Evolutionary conservation across 2,888 invertebrate genomes (phyloP), one percentile per base, ranked within the genome.

Genomic region (Volucella inanis): DNA sequence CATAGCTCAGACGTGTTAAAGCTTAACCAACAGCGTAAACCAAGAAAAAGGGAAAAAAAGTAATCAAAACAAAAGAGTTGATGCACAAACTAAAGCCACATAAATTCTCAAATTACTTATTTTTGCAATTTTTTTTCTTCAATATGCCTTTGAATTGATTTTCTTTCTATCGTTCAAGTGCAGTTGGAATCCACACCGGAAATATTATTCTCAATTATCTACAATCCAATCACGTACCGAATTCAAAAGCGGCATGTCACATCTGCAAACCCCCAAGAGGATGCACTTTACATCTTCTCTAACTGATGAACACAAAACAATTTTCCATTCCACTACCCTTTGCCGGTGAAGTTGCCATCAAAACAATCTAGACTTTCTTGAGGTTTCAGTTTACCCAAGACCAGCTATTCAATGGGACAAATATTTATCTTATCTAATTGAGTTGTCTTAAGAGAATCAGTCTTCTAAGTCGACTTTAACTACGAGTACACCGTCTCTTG

Each of bases 381-480:
- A 39, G 18, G 31, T 14, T 57, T 43, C 41, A 9, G 50, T 61
- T 76, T 65, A 47, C 61, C 59, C 50, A 68, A 54, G 31, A 55
- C 43, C 45, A 22, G 18, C 18, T 22, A 80, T 57, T 76, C 41
- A 59, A 55, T 68, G 45, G 43, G 45, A 61, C 52, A 77, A 54
- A 68, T 55, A 65, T 76, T 80, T 71, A 79, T 70, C 64, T 74
- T 64, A 84, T 67, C 75, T 79, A 79, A 84, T 75, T 79, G 75
- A 84, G 79, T 65, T 75, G 70, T 84, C 59, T 79, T 75, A 84
- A 84, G 84, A 84, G 84, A 79, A 71, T 41, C 39, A 10, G 62
- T 43, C 57, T 38, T n/a, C 10, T n/a, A 14, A 10, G 18, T 6
- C 1, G 39, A 47, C 62, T 61, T 52, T 61, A 41, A 41, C 18